A percentile compares a stretch with the other conserved stretches of the same genome.
Evolutionary conservation across 2,113 vertebrate genomes (phyloP).

Genomic region (Cisticola juncidis): DNA sequence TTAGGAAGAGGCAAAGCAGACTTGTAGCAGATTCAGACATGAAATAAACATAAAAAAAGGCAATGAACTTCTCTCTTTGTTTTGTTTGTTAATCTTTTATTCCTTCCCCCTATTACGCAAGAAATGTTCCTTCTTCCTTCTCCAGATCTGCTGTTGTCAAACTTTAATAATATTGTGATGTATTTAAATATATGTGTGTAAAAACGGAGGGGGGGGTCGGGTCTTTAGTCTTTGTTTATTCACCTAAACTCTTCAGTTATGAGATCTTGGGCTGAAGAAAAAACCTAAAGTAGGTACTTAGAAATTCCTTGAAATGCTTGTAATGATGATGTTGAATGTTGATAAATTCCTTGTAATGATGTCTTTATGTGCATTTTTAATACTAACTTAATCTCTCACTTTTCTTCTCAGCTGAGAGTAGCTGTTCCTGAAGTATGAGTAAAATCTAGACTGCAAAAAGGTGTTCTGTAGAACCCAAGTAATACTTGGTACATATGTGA

Average conservation of each 20-base stretch:
- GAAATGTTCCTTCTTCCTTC: neutral
- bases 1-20: neutral
- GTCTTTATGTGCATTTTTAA: neutral
- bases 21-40: neutral
- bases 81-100: neutral
- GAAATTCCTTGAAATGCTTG: neutral
- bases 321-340: too few relatives aligned
- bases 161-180: neutral
- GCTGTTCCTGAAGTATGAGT: neutral
- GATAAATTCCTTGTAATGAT: too few relatives aligned
- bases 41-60: neutral
- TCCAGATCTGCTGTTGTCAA: neutral
- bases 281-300: neutral
- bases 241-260: neutral
- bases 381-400: neutral
- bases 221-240: neutral
- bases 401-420: neutral
- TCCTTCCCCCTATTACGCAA: neutral
- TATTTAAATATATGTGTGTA: neutral
- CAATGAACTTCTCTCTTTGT: neutral
- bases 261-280: neutral
- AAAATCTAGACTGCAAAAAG: neutral
- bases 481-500: neutral
- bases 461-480: neutral
- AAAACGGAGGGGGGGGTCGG: rapidly evolving